Base-by-base conservation (phyloP, 2,888 invertebrate species). In the Apoderus coryli region DNA sequence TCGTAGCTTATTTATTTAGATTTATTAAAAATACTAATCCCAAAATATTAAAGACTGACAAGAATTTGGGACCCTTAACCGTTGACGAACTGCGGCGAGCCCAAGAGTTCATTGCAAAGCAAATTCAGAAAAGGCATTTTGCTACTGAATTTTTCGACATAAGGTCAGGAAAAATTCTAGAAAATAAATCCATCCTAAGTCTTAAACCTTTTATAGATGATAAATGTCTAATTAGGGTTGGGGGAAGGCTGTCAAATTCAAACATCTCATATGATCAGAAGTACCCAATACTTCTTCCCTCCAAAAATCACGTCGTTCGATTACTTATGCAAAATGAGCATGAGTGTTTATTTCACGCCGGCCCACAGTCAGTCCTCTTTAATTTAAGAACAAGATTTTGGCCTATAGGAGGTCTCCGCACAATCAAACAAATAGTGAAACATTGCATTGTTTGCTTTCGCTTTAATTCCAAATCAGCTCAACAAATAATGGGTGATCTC, bases 131-230 rank as follows among this genome's bases (percentile, higher is more conserved):
- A n/a, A n/a, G n/a, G n/a, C n/a, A n/a, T n/a, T n/a, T n/a, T n/a
- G n/a, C n/a, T n/a, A n/a, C n/a, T n/a, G n/a, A n/a, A n/a, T n/a
- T n/a, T n/a, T n/a, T n/a, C n/a, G n/a, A n/a, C n/a, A n/a, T n/a
- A n/a, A n/a, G n/a, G n/a, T n/a, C n/a, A n/a, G n/a, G n/a, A n/a
- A n/a, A n/a, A n/a, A n/a, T n/a, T n/a, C n/a, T n/a, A n/a, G n/a
- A n/a, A n/a, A n/a, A n/a, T n/a, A n/a, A n/a, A n/a, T n/a, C n/a
- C n/a, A n/a, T n/a, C n/a, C n/a, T n/a, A n/a, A n/a, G n/a, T n/a
- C n/a, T n/a, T n/a, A 22, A 7, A 4, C 23, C 23, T 4, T 29
- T 29, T 13, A 4, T 29, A 7, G 33, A 33, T 6, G 9, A 22
- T 9, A 10, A 23, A 5, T 6, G 19, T 19, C 19, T 19, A 7